phyloP scores from a whole-genome alignment of 2,797 vertebrate genomes.

The Chelon labrosus region DNA sequence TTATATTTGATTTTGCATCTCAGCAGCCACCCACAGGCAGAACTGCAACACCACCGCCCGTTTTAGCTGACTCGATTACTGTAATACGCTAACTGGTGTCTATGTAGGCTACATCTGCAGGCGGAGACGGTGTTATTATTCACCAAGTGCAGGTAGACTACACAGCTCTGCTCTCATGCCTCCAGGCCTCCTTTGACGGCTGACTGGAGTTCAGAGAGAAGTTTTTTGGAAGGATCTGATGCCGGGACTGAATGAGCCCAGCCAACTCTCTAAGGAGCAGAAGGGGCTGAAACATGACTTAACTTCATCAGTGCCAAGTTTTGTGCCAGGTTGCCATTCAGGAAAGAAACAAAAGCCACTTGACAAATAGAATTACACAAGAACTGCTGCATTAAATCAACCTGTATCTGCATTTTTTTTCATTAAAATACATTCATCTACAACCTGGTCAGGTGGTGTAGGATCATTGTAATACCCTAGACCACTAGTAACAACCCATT shows the following conservation, averaged over 20 bases:
- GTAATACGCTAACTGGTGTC: slow-evolving; percentile 69
- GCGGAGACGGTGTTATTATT: slow-evolving; percentile 47
- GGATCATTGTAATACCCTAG: too few species aligned
- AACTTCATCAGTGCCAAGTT: slow-evolving; percentile 9
- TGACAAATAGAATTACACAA: too few species aligned
- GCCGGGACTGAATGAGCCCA: slow-evolving; percentile 1
- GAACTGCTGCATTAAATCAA: too few species aligned
- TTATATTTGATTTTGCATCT: slow-evolving; percentile 80
- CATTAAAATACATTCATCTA: too few species aligned
- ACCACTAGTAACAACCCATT: too few species aligned
- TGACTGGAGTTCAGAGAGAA: slow-evolving; percentile 16
- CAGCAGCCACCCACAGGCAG: slow-evolving; percentile 72
- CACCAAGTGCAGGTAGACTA: slow-evolving; percentile 37
- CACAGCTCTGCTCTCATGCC: slow-evolving; percentile 9
- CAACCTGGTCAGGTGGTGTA: too few species aligned
- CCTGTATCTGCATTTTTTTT: too few species aligned
- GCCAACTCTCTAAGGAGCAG: not conserved
- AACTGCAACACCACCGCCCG: slow-evolving; percentile 41
- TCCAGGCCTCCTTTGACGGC: slow-evolving; percentile 15
- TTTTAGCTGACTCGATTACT: slow-evolving; percentile 64
- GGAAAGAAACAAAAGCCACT: not conserved
- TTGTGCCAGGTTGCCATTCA: not conserved
- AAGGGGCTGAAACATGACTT: slow-evolving; percentile 16
- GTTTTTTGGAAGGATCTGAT: slow-evolving; percentile 5
- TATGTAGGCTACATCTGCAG: slow-evolving; percentile 35